Evolutionary conservation across 2,797 vertebrate species (phyloP), one percentile per base, ranked within the genome.

Genomic region (Buphagus erythrorhynchus): DNA sequence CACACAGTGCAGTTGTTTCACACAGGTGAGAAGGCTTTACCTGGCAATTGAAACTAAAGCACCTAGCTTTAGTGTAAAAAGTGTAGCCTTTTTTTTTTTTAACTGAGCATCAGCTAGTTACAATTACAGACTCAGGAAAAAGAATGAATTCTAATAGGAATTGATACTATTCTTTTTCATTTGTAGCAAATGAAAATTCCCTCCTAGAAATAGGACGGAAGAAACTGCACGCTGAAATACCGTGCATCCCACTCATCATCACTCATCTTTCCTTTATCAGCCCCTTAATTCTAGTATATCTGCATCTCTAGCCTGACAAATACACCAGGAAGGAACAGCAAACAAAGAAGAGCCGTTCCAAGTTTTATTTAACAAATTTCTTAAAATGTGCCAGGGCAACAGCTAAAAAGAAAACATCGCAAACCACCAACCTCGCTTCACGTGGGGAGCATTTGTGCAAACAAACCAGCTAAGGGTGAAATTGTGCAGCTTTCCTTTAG

Each of bases 1-100:
- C 45, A 67, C 14, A 43, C 9, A 9, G 13, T 0, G 5, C 16
- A 19, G 10, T 2, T 46, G 35, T 28, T 9, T 1, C 0, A 46
- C 45, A 65, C 19, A 17, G 26, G 35, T 8, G 10, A 49, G 33
- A 22, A 22, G 2, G 28, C 8, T 65, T 42, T 35, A 42, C 58
- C 33, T 29, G 3, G 1, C 24, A 54, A 29, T 0, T 48, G 11
- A 46, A 86, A 22, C 4, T 21, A 38, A 73, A 89, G 28, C 16
- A 38, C 20, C 40, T 38, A 31, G 29, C 29, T 52, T 52, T 29
- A 51, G 17, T 31, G 28, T 12, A 51, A 31, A 51, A 29, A 51
- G 5, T 3, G 5, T 6, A n/a, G 49, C 0, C 31, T 33, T 38
- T 16, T 43, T 20, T 3, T 49, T 33, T 35, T 43, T 33, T 21